Conservation (phyloP, 2,113 vertebrate genomes). For the Agapornis roseicollis region DNA sequence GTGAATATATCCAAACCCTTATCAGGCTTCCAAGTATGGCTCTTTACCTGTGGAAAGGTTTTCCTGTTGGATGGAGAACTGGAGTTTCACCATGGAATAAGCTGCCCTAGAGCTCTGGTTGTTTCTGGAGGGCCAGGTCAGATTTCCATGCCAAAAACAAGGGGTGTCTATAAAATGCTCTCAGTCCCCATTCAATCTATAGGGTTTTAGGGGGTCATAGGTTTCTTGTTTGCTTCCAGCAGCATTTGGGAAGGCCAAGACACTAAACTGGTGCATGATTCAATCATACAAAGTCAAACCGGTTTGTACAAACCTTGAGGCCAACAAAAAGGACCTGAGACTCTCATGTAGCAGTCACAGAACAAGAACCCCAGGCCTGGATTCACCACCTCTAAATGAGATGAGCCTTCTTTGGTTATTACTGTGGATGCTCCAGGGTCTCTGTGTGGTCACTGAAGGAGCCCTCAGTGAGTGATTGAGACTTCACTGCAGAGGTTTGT, state of each 20-base stretch:
- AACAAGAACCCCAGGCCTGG: not conserved
- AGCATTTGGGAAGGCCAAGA: not conserved
- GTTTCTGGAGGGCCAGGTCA: not conserved
- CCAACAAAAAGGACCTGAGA: not conserved
- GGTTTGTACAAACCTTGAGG: not conserved
- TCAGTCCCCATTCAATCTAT: not conserved
- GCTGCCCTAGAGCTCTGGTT: not conserved
- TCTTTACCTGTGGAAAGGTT: not conserved
- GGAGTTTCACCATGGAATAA: not conserved
- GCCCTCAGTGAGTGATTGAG: not conserved
- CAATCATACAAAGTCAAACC: not conserved
- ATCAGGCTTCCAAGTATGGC: not conserved
- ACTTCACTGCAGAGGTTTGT: accelerated
- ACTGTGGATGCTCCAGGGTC: not conserved
- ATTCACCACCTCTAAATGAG: not conserved
- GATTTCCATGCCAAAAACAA: not conserved
- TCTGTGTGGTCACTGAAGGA: not conserved
- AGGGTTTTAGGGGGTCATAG: not conserved
- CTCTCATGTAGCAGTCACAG: not conserved
- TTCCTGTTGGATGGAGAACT: not conserved
- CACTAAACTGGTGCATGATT: not conserved
- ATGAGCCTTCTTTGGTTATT: not conserved
- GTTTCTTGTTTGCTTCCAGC: not conserved
- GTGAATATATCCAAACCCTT: not conserved
- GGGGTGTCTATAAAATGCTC: not conserved